Conservation (phyloP, 1,140 invertebrate species). For the Diorhabda carinulata region DNA sequence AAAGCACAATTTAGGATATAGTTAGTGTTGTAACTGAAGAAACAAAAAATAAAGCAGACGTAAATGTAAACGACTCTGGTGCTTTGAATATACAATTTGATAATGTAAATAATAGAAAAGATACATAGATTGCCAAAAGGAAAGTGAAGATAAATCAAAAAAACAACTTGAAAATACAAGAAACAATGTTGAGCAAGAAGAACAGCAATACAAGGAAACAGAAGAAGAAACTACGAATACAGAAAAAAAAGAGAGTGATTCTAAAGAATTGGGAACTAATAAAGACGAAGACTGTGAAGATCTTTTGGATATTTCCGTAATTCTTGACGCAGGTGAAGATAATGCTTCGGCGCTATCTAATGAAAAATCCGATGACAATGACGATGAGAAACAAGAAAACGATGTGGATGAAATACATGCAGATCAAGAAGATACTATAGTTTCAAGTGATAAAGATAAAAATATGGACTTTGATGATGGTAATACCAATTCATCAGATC, state of each 20-base stretch:
- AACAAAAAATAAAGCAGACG: no score
- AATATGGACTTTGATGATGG: slow-evolving; percentile 21
- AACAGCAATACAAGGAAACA: no score
- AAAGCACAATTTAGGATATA: no score
- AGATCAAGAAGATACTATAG: slow-evolving; percentile 12
- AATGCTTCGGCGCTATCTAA: slow-evolving; percentile 35
- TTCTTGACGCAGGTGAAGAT: slow-evolving; percentile 36
- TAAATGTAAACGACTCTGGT: no score
- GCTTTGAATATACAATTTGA: no score
- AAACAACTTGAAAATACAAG: no score
- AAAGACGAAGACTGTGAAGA: slow-evolving; percentile 20
- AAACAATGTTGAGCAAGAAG: no score
- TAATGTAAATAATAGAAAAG: no score
- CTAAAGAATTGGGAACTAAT: slow-evolving; percentile 20
- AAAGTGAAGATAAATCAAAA: no score
- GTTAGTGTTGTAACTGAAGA: no score
- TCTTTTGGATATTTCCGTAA: slow-evolving; percentile 34
- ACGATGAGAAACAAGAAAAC: slow-evolving; percentile 22
- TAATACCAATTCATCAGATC: slow-evolving; percentile 12
- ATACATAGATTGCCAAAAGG: no score
- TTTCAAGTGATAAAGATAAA: slow-evolving; percentile 18
- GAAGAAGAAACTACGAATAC: no score
- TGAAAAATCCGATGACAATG: slow-evolving; percentile 23
- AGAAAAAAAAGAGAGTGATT: background rate
- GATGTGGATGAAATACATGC: slow-evolving; percentile 12